Conservation (phyloP, 2,797 vertebrate species). For the Parauchenoglanis ngamensis region DNA sequence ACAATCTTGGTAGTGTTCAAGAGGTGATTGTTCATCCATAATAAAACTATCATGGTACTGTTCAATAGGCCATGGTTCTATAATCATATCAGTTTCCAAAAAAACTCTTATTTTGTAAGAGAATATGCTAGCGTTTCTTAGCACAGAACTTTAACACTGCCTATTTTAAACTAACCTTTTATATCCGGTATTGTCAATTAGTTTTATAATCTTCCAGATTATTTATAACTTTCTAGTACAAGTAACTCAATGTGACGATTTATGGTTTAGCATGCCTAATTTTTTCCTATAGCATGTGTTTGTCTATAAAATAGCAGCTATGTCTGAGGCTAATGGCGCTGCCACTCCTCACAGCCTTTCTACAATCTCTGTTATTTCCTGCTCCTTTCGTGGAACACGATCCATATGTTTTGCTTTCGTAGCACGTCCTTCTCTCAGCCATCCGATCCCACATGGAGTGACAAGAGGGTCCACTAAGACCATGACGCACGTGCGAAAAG, state of each 20-base stretch:
- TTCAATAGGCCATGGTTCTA: background rate
- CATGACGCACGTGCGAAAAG: slow-evolving; percentile 23
- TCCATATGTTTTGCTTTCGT: slow-evolving; percentile 38
- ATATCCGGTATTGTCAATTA: background rate
- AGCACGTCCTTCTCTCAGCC: background rate
- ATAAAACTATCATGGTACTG: background rate
- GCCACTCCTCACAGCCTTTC: background rate
- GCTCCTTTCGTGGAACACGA: slow-evolving; percentile 13
- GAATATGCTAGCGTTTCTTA: background rate
- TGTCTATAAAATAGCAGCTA: slow-evolving; percentile 20
- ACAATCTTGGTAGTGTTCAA: background rate
- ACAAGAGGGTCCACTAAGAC: slow-evolving; percentile 17
- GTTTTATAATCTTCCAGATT: background rate
- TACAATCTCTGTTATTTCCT: slow-evolving; percentile 50
- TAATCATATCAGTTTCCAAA: background rate
- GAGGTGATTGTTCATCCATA: background rate
- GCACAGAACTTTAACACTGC: background rate
- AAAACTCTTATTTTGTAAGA: background rate
- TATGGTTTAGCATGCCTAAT: background rate
- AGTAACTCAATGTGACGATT: background rate
- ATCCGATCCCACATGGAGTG: background rate
- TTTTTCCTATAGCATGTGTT: background rate
- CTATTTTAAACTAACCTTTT: background rate
- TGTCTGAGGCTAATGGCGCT: slow-evolving; percentile 11
- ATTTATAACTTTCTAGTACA: background rate